Evolutionary conservation across 2,888 invertebrate species (phyloP), one percentile per base, ranked within the genome.

Genomic region (Xylota segnis): DNA sequence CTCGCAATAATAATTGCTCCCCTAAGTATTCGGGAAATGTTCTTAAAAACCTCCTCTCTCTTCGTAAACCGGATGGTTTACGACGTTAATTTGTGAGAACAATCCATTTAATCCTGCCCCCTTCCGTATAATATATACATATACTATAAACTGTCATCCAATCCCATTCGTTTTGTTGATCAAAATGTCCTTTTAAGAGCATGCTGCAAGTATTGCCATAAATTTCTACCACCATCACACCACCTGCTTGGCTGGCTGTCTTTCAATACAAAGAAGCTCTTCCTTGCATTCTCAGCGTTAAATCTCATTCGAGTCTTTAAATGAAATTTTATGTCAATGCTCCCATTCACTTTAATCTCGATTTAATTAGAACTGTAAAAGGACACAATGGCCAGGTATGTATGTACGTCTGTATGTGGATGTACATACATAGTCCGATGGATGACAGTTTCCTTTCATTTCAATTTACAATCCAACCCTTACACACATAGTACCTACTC

Each of bases 291-390:
- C 54, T 29, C 29, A 47, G 37, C 32, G 65, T 43, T 63, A 59
- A 29, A 23, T 71, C 18, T 59, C 45, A 76, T 71, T n/a, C 66
- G 61, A 81, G 66, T 79, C 56, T 59, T 79, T 70, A 50, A 75
- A 79, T 84, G 56, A 59, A 65, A 79, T 81, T 81, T 71, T 70
- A 84, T 84, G 84, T 79, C 84, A 75, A 76, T 84, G 81, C 75
- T 61, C 81, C 84, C 75, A 72, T 81, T 81, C 71, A 47, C 65
- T 81, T 81, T 84, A 84, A 84, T 84, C 81, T 81, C 61, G 66
- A 84, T 81, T 84, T 84, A 84, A 84, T 84, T 84, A 84, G 84
- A 84, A 76, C 71, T 71, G 59, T 54, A 59, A 84, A 76, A 81
- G 74, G 71, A 76, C 84, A 79, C 79, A 81, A 72, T 71, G 45